Conservation (phyloP, 2,888 invertebrate genomes). For the Oithona nana region DNA sequence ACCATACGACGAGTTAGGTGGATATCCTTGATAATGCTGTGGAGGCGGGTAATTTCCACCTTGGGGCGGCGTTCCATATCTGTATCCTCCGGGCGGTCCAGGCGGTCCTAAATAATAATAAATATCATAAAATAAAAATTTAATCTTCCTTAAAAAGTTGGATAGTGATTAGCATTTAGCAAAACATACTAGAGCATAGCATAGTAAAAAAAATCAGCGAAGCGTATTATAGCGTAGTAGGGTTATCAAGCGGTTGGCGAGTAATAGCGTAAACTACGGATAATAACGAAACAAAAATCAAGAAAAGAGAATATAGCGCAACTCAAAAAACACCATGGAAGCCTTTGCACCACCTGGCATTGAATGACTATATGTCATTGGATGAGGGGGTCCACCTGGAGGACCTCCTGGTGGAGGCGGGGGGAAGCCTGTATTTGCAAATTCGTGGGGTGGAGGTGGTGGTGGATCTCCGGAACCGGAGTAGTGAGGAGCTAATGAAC, state of each 20-base stretch:
- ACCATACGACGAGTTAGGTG: background rate
- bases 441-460: background rate
- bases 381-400: too few relatives aligned
- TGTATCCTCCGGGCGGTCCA: background rate
- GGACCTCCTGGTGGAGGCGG: too few relatives aligned
- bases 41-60: background rate
- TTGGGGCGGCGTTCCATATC: background rate
- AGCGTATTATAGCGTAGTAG: too few relatives aligned
- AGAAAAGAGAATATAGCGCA: background rate
- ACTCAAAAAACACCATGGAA: background rate
- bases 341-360: too few relatives aligned
- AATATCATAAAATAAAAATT: background rate
- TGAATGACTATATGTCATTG: too few relatives aligned
- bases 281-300: background rate
- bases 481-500: too few relatives aligned
- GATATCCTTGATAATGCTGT: background rate
- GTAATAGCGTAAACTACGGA: too few relatives aligned
- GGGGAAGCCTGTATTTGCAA: too few relatives aligned
- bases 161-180: background rate
- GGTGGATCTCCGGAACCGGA: background rate
- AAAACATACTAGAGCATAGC: background rate
- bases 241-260: too few relatives aligned
- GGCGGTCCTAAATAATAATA: background rate
- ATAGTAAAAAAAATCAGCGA: background rate
- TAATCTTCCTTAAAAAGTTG: background rate